phyloP scores from a whole-genome alignment of 1,140 invertebrate species.

The Dinoponera quadriceps region DNA sequence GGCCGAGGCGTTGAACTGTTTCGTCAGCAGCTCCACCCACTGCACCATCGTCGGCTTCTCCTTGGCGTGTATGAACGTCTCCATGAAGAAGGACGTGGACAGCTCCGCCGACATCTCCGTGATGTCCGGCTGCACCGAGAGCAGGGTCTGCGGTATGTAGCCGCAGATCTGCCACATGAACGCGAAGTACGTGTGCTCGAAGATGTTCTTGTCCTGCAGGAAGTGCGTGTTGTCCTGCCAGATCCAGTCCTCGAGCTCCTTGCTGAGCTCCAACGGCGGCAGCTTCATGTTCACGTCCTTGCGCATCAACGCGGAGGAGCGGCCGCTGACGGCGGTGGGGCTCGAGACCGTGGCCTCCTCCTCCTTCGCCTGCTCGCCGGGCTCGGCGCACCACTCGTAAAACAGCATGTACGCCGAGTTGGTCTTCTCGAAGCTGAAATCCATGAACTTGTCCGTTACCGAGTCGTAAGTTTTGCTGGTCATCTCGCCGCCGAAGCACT shows the following conservation, averaged over 20 bases:
- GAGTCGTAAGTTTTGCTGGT: constrained; percentile 98
- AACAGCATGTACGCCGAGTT: constrained; percentile 99
- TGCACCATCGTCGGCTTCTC: constrained; percentile 99
- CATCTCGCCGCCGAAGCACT: constrained; percentile 99
- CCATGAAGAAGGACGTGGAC: constrained; percentile 97
- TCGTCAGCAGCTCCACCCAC: constrained; percentile 97
- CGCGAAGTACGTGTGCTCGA: constrained; percentile 97
- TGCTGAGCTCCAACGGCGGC: constrained; percentile 88
- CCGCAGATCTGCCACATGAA: constrained; percentile 99
- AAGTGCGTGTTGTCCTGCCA: constrained; percentile 99
- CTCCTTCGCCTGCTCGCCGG: constrained; percentile 76
- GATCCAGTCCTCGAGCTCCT: constrained; percentile 95
- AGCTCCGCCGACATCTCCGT: constrained; percentile 94
- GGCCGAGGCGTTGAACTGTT: constrained; percentile 96
- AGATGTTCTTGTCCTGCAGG: constrained; percentile 97
- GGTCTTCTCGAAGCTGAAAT: constrained; percentile 98
- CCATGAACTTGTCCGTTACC: constrained; percentile 98
- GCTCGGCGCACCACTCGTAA: constrained; percentile 91
- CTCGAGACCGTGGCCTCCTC: constrained; percentile 84
- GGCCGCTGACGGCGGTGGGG: constrained; percentile 69
- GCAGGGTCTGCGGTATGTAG: constrained; percentile 95
- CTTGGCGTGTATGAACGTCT: constrained; percentile 98
- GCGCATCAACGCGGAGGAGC: constrained; percentile 66
- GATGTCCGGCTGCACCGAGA: constrained; percentile 91
- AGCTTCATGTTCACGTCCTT: constrained; percentile 76